Conservation (phyloP, 1,140 invertebrate species). For the Asbolus verrucosus region DNA sequence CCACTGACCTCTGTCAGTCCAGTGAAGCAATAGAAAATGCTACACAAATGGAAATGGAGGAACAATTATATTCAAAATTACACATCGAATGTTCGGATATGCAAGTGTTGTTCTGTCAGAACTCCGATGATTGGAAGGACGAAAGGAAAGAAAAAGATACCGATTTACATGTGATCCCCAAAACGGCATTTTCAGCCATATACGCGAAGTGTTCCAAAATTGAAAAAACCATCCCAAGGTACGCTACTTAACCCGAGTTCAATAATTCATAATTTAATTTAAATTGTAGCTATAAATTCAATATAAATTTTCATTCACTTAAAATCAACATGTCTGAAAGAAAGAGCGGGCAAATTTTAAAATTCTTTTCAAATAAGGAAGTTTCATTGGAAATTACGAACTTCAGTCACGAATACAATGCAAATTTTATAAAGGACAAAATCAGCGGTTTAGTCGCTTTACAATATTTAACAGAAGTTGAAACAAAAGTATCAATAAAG, state of each 20-base stretch:
- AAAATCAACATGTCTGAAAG: conserved; percentile 85
- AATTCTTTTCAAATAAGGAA: conserved; percentile 75
- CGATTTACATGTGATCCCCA: conserved; percentile 81
- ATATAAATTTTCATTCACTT: conserved; percentile 77
- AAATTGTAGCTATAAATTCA: conserved; percentile 85
- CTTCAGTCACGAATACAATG: conserved; percentile 44
- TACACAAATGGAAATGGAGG: conserved; percentile 86
- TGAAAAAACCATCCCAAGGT: conserved; percentile 59
- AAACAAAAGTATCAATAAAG: conserved; percentile 8
- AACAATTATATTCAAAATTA: conserved; percentile 83
- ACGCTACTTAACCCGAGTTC: too few relatives aligned
- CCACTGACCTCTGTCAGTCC: conserved; percentile 80
- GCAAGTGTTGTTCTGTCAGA: conserved; percentile 74
- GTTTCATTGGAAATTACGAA: conserved; percentile 47
- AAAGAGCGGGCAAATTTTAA: conserved; percentile 74
- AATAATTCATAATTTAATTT: conserved; percentile 40
- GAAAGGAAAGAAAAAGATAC: conserved; percentile 78
- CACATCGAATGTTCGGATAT: conserved; percentile 77
- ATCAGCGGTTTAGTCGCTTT: not conserved
- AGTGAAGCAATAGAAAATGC: conserved; percentile 78
- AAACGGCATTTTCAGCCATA: conserved; percentile 62
- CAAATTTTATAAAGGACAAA: not conserved
- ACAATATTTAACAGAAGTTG: conserved; percentile 10
- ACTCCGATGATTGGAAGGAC: conserved; percentile 82
- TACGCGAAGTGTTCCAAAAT: conserved; percentile 58